phyloP scores from a whole-genome alignment of 2,888 invertebrate species.

The Oeneis ivallda region DNA sequence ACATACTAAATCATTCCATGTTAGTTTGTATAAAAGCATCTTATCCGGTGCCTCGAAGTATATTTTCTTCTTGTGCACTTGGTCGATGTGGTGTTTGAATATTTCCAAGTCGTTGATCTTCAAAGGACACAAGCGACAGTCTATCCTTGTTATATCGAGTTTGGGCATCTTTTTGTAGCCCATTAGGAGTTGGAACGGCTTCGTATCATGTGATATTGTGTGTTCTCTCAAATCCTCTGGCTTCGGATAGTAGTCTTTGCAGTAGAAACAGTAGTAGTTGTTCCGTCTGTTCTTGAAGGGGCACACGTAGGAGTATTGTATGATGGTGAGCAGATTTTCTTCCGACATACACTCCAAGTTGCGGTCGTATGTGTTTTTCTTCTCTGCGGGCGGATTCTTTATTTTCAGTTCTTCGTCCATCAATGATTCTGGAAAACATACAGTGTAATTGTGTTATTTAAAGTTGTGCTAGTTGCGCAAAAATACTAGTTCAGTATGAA shows the following conservation, averaged over 20 bases:
- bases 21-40: constrained; percentile 60
- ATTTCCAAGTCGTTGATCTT: constrained; percentile 59
- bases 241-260: constrained; percentile 70
- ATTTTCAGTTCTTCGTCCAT: constrained; percentile 28
- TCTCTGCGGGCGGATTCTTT: constrained; percentile 49
- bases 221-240: constrained; percentile 54
- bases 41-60: constrained; percentile 64
- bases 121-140: constrained; percentile 59
- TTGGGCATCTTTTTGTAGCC: constrained; percentile 73
- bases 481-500: too few species aligned
- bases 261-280: constrained; percentile 72
- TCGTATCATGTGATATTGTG: constrained; percentile 58
- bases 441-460: neutral
- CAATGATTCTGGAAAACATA: constrained; percentile 26
- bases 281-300: constrained; percentile 73
- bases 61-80: constrained; percentile 59
- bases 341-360: constrained; percentile 68
- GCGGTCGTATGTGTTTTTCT: constrained; percentile 41
- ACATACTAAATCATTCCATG: constrained; percentile 18
- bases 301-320: constrained; percentile 71
- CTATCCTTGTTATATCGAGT: constrained; percentile 65
- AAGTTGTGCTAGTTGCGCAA: too few species aligned
- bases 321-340: constrained; percentile 69
- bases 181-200: constrained; percentile 60
- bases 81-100: constrained; percentile 60